These are phyloP conservation scores for Sebastes hubbsi DNA, from an alignment of 2,797 vertebrate species.

Conservation along the genomic window DNA sequence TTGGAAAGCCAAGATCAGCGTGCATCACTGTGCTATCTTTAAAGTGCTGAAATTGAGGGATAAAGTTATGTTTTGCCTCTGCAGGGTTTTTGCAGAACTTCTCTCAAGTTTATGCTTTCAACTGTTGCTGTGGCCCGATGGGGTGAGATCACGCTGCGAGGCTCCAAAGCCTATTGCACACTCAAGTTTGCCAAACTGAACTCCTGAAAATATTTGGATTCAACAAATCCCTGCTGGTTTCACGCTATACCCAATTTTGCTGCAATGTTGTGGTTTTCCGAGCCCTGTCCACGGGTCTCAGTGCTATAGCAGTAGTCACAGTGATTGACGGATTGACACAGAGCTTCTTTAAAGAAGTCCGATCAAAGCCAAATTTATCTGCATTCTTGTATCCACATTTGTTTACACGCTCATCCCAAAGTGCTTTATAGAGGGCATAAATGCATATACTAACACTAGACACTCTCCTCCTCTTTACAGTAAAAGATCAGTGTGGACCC, in stretches of 20 bases:
- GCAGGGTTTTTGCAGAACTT: slow-evolving; percentile 38
- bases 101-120: slow-evolving; percentile 42
- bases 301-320: not conserved
- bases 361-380: not conserved
- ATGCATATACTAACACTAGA: not conserved
- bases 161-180: slow-evolving; percentile 35
- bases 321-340: slow-evolving; percentile 37
- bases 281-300: slow-evolving; percentile 18
- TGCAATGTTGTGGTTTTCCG: slow-evolving; percentile 8
- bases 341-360: not conserved
- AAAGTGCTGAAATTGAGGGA: slow-evolving; percentile 18
- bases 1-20: slow-evolving; percentile 13
- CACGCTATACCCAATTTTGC: slow-evolving; percentile 18
- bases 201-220: slow-evolving; percentile 57
- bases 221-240: slow-evolving; percentile 41
- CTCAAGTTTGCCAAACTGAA: slow-evolving; percentile 39
- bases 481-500: not conserved
- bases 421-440: not conserved
- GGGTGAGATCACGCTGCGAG: slow-evolving; percentile 40
- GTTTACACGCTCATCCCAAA: not conserved
- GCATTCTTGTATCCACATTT: not conserved
- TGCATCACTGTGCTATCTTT: not conserved
- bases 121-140: slow-evolving; percentile 38
- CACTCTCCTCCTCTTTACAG: not conserved
- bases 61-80: slow-evolving; percentile 34